Conservation (phyloP, 2,888 invertebrate species). For the Phasia obesa region DNA sequence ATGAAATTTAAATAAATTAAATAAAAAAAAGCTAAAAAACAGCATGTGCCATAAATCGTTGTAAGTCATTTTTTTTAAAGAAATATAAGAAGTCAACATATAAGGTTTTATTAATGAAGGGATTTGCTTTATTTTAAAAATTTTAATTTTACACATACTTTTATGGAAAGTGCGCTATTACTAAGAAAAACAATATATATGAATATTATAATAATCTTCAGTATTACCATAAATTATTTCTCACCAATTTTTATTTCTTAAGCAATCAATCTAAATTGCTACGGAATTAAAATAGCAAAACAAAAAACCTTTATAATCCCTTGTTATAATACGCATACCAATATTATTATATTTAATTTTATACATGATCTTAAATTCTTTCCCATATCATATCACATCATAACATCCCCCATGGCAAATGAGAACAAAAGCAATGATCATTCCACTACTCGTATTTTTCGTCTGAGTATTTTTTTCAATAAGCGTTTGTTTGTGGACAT, state of each 20-base stretch:
- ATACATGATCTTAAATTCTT: background rate
- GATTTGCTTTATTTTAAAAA: too few relatives aligned
- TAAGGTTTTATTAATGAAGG: constrained; percentile 47
- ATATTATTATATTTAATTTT: constrained; percentile 3
- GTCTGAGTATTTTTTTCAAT: constrained; percentile 9
- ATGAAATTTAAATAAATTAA: constrained; percentile 50
- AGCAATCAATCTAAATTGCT: constrained; percentile 21
- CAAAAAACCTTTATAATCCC: constrained; percentile 27
- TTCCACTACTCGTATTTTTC: constrained; percentile 23
- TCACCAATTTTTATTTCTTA: constrained; percentile 17
- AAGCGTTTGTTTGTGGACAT: constrained; percentile 49
- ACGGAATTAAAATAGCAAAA: background rate
- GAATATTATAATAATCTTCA: constrained; percentile 41
- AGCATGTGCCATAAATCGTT: constrained; percentile 53
- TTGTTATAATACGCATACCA: constrained; percentile 4
- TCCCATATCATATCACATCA: background rate
- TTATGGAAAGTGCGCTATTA: background rate
- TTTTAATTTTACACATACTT: background rate
- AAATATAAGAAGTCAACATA: background rate
- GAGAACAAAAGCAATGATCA: constrained; percentile 9
- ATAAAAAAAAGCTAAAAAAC: constrained; percentile 30
- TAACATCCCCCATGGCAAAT: constrained; percentile 3
- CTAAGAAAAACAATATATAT: constrained; percentile 6
- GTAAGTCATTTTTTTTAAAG: background rate
- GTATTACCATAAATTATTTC: constrained; percentile 38